These are phyloP conservation scores for Fukomys damarensis DNA, from an alignment of 2,113 vertebrate species.

Conservation along the genomic window DNA sequence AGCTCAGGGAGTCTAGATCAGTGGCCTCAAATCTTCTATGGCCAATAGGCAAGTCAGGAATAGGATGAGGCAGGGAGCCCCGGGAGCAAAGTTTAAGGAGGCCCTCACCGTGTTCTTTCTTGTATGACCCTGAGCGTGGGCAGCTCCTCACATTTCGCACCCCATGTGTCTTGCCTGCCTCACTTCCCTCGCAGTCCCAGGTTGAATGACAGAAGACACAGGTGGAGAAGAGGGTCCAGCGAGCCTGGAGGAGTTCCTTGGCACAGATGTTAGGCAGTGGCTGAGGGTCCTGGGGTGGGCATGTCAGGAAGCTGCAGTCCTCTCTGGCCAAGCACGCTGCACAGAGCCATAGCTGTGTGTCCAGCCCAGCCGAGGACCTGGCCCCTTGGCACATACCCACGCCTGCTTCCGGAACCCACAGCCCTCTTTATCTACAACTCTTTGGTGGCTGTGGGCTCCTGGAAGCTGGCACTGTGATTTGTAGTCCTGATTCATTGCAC, in stretches of 20 bases:
- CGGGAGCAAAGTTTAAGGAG: not conserved
- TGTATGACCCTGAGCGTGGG: not conserved
- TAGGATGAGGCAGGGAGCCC: not conserved
- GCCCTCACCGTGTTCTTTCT: not conserved
- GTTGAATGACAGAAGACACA: not conserved
- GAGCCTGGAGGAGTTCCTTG: not conserved
- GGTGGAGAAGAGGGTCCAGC: not conserved
- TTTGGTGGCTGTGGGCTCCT: not conserved
- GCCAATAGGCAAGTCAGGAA: not conserved
- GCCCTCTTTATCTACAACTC: not conserved
- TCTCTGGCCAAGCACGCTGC: not conserved
- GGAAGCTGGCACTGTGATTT: not conserved
- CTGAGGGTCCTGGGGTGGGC: accelerated
- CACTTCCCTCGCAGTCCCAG: not conserved
- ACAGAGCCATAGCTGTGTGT: not conserved
- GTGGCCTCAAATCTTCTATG: not conserved
- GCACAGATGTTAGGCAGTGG: not conserved
- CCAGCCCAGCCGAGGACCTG: not conserved
- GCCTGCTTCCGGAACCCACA: not conserved
- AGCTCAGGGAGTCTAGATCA: not conserved
- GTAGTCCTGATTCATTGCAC: not conserved
- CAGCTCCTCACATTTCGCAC: not conserved
- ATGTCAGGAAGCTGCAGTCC: accelerated
- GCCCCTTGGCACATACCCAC: accelerated
- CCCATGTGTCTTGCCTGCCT: not conserved